Percentiles rank a stretch among this genome's conserved stretches.
These are phyloP conservation scores for Drosophila emarginata DNA, from an alignment of 2,888 invertebrate genomes.

Conservation along the genomic window DNA sequence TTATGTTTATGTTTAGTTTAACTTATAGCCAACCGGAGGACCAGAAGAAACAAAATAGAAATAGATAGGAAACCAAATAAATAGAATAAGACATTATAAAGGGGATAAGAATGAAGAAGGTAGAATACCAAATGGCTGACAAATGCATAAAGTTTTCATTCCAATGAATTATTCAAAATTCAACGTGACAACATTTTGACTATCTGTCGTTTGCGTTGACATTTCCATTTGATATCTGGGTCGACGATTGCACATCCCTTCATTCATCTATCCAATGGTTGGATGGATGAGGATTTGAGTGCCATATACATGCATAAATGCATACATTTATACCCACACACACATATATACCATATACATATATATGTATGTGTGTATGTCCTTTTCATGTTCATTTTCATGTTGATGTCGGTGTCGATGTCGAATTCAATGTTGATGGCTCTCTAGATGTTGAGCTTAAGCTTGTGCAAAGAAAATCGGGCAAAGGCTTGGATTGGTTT, in stretches of 20 bases:
- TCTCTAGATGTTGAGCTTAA: constrained; percentile 6
- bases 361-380: neutral
- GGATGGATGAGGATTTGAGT: constrained; percentile 8
- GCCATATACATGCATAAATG: constrained; percentile 27
- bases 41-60: neutral
- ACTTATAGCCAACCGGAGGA: neutral
- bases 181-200: constrained; percentile 70
- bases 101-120: constrained; percentile 5
- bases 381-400: constrained; percentile 6
- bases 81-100: neutral
- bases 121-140: constrained; percentile 62
- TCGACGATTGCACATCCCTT: constrained; percentile 23
- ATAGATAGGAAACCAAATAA: no score
- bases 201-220: constrained; percentile 62
- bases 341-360: neutral
- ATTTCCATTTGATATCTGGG: constrained; percentile 55
- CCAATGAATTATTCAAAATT: constrained; percentile 70
- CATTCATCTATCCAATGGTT: neutral
- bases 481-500: neutral
- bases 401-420: constrained; percentile 2
- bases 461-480: neutral
- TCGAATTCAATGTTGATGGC: neutral
- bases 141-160: constrained; percentile 72
- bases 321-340: constrained; percentile 34
- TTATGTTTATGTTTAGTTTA: no score